Evolutionary conservation across 2,797 vertebrate genomes (phyloP).

Genomic region (Tenualosa thibaudeaui): DNA sequence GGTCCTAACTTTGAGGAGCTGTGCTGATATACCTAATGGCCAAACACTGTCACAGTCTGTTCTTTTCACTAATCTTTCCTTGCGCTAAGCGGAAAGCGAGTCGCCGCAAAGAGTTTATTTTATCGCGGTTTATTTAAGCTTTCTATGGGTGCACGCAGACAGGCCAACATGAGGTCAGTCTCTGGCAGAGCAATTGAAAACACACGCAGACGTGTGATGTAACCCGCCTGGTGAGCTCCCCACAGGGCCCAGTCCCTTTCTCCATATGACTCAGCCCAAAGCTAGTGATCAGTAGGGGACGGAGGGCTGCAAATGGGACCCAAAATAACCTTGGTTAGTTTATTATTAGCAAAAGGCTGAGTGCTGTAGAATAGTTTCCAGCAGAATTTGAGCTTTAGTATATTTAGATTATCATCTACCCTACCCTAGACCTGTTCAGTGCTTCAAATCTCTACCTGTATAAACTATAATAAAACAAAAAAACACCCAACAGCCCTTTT

Average conservation of each 20-base stretch:
- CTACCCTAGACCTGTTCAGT: no score
- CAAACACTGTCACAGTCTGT: background rate
- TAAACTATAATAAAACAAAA: no score
- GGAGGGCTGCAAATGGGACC: background rate
- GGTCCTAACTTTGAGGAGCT: background rate
- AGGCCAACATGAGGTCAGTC: conserved; percentile 35
- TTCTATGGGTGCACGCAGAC: conserved; percentile 42
- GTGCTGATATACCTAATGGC: background rate
- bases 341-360: background rate
- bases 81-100: background rate
- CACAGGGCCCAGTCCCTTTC: background rate
- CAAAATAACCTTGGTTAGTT: background rate
- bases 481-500: no score
- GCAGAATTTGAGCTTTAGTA: background rate
- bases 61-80: background rate
- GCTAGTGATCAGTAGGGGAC: background rate
- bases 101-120: background rate
- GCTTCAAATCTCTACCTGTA: no score
- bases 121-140: conserved; percentile 35
- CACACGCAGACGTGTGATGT: background rate
- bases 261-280: conserved; percentile 11
- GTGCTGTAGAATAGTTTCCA: background rate
- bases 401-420: no score
- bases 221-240: background rate
- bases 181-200: background rate